Percentiles rank a stretch among this genome's conserved stretches.
Conservation (phyloP, 2,888 invertebrate genomes). For the Smittia aterrima region DNA sequence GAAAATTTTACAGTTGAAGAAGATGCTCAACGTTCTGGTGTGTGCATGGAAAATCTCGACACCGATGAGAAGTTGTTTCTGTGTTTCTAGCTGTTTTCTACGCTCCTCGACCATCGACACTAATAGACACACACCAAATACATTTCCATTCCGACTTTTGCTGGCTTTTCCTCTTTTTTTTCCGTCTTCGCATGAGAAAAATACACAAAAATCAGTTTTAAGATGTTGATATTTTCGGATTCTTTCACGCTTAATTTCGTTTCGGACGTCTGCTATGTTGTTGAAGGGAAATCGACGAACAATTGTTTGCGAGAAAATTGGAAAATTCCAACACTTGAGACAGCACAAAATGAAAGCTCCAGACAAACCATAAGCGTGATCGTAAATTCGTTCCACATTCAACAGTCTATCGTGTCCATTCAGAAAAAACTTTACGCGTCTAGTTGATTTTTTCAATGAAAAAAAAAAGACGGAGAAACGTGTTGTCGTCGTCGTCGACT, state of each 20-base stretch:
- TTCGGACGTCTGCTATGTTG: not conserved
- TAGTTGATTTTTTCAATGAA: conserved; percentile 18
- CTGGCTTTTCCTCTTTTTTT: conserved; percentile 9
- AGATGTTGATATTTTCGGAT: conserved; percentile 5
- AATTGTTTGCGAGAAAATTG: too few relatives aligned
- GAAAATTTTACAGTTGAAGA: conserved; percentile 5
- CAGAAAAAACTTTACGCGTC: not conserved
- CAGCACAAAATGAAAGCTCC: too few relatives aligned
- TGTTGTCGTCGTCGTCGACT: too few relatives aligned
- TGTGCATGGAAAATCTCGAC: conserved; percentile 30
- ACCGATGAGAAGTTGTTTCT: conserved; percentile 22
- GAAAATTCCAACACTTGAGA: not conserved
- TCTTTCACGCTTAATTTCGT: conserved; percentile 7
- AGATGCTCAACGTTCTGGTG: conserved; percentile 14
- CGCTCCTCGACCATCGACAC: conserved; percentile 18
- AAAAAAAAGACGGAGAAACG: not conserved
- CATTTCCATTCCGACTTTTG: conserved; percentile 3
- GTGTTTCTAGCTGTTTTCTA: conserved; percentile 40
- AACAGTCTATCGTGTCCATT: not conserved
- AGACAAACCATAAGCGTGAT: not conserved
- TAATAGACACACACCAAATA: not conserved
- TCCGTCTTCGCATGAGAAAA: not conserved
- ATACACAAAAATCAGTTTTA: conserved; percentile 24
- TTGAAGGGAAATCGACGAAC: too few relatives aligned
- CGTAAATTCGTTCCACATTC: not conserved